Base-by-base conservation (phyloP, 2,113 vertebrate species). In the Pyrgilauda ruficollis region DNA sequence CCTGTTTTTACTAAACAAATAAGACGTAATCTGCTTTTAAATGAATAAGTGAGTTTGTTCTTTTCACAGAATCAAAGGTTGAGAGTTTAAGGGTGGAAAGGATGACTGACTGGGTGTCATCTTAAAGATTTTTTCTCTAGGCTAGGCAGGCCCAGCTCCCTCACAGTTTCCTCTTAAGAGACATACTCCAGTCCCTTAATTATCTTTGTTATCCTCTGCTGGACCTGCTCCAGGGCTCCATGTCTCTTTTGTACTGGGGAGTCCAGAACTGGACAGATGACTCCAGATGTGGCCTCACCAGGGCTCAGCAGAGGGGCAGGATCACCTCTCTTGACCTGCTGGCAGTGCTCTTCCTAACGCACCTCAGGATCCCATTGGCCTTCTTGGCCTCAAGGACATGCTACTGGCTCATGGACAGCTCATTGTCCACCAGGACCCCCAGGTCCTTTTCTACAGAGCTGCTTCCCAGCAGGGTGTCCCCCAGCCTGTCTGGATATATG, bases 321-420 rank as follows among this genome's bases (percentile, higher is more conserved):
- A 55, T 26, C 30, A 47, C 20, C 7, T 49, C 20, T 10, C 9
- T n/a, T 2, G 2, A 16, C 13, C 35, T 72, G 20, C 9, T 41
- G 41, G 20, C 20, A 17, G 5, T 78, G 20, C 5, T 30, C 4
- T 41, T 70, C 30, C 11, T 31, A 31, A 31, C 5, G 24, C 41
- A 31, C 5, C 5, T 1, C 24, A 43, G 35, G 50, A 50, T 11
- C 2, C 6, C 21, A 6, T 6, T 66, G 43, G 7, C 17, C 3
- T 4, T 56, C n/a, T 58, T 56, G 49, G 35, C 30, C 30, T n/a
- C 15, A 20, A n/a, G 33, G 11, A 1, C 15, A 33, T n/a, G 26
- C 10, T 72, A 30, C 4, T 56, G 49, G 17, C 6, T 56, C 35
- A 49, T 8, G 41, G 11, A 30, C 8, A 47, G 2, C 2, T 41